phyloP scores from a whole-genome alignment of 2,113 vertebrate species.

The Murina feae region DNA sequence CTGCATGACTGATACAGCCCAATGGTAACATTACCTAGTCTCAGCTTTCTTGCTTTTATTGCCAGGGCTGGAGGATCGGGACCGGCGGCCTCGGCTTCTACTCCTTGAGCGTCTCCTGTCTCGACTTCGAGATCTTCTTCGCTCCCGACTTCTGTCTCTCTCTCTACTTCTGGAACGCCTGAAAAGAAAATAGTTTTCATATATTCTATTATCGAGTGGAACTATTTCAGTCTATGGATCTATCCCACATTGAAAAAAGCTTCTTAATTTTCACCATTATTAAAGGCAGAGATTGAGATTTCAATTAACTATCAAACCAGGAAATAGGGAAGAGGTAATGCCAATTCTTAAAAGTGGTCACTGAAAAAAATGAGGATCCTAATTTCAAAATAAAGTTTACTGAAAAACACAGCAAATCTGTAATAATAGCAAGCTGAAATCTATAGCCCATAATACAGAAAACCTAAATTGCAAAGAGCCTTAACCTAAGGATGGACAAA shows the following conservation, averaged over 20 bases:
- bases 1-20: neutral
- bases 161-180: conserved; percentile 92
- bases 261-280: neutral
- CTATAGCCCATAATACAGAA: neutral
- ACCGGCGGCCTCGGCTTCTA: conserved; percentile 88
- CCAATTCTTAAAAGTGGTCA: neutral
- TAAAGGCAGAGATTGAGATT: neutral
- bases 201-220: neutral
- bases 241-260: neutral
- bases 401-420: neutral
- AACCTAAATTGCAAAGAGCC: neutral
- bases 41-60: conserved; percentile 89
- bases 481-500: neutral
- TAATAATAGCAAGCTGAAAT: neutral
- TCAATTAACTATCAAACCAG: neutral
- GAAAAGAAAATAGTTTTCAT: neutral
- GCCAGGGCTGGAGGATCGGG: conserved; percentile 87
- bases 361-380: neutral
- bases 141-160: conserved; percentile 84
- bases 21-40: conserved; percentile 82
- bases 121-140: conserved; percentile 91
- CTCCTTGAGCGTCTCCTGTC: conserved; percentile 90
- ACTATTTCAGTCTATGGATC: neutral
- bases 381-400: neutral
- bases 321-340: neutral